Evolutionary conservation across 2,113 vertebrate genomes (phyloP), one percentile per base, ranked within the genome.

Genomic region (Puffinus mauretanicus): DNA sequence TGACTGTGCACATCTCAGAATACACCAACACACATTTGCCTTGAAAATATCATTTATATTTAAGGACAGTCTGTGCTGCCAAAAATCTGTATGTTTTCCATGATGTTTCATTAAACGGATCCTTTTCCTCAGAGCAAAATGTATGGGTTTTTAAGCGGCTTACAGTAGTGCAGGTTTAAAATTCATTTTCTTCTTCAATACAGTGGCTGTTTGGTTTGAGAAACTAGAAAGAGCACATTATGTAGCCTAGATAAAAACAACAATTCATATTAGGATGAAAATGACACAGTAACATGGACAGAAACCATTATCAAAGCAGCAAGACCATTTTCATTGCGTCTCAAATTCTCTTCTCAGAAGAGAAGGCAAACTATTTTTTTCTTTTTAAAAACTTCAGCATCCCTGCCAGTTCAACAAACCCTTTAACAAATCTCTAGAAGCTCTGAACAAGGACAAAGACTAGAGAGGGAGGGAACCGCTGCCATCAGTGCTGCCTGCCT

Each of bases 31-130:
- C 5, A 16, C 9, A 61, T 71, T 86, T 55, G 36, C 40, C 44
- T 65, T 91, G 36, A 90, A 94, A 95, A 94, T 65, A 44, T 62
- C 4, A 84, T 92, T 94, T 92, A 44, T 64, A 94, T 90, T 76
- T 69, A 92, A 94, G 44, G 57, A 88, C 73, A 57, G 29, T 51
- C 40, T 88, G 79, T 91, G 44, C 65, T 92, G 93, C 69, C 77
- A 94, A 91, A 88, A 95, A 88, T 54, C 65, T 69, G 36, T 54
- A 73, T 14, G 57, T 88, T 92, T 94, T 38, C 49, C 40, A 36
- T 21, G 24, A 69, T 42, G 36, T 76, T 92, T 86, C 69, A 76
- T 60, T 89, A 79, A 86, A 87, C 4, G 2, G 38, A 60, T 80
- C 0, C 0, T 80, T 73, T 60, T 96, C 49, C 46, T 88, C 49